These are phyloP conservation scores for Trichogramma evanescens DNA, from an alignment of 2,888 invertebrate genomes.

Conservation along the genomic window DNA sequence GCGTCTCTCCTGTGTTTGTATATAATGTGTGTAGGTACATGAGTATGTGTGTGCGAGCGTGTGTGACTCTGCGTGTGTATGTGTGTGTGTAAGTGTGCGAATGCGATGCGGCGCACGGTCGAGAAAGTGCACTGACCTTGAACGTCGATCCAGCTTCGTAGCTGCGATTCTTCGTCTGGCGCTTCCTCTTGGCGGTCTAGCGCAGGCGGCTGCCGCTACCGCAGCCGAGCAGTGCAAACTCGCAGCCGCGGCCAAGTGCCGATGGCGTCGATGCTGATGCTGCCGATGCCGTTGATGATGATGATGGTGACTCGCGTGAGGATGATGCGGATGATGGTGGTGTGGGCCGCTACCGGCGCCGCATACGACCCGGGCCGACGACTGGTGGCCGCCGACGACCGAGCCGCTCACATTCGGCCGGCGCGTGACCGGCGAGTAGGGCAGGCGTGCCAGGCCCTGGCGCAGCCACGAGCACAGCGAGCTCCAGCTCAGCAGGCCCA, in stretches of 20 bases:
- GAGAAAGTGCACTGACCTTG: constrained; percentile 35
- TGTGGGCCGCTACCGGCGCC: not conserved
- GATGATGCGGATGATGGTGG: not conserved
- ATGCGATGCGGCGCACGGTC: not conserved
- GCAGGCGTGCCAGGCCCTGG: constrained; percentile 2
- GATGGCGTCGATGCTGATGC: not conserved
- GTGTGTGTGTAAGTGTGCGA: not conserved
- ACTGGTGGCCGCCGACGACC: not conserved
- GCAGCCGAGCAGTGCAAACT: not conserved
- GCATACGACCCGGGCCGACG: not conserved
- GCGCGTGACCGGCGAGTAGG: not conserved
- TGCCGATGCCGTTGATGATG: not conserved
- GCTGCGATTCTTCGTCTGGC: constrained; percentile 24
- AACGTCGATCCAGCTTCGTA: constrained; percentile 43
- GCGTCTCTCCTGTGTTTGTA: no score
- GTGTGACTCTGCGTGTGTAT: not conserved
- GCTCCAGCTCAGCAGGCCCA: constrained; percentile 5
- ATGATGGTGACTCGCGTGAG: not conserved
- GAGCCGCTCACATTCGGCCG: not conserved
- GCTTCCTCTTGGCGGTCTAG: not conserved
- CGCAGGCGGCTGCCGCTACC: not conserved
- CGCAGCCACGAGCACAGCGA: constrained; percentile 17
- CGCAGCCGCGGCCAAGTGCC: not conserved
- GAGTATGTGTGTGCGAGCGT: not conserved
- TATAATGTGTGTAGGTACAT: no score